Percentiles rank a stretch among this genome's conserved stretches.
These are phyloP conservation scores for Nymphalis urticae DNA, from an alignment of 2,888 invertebrate genomes.

Conservation along the genomic window DNA sequence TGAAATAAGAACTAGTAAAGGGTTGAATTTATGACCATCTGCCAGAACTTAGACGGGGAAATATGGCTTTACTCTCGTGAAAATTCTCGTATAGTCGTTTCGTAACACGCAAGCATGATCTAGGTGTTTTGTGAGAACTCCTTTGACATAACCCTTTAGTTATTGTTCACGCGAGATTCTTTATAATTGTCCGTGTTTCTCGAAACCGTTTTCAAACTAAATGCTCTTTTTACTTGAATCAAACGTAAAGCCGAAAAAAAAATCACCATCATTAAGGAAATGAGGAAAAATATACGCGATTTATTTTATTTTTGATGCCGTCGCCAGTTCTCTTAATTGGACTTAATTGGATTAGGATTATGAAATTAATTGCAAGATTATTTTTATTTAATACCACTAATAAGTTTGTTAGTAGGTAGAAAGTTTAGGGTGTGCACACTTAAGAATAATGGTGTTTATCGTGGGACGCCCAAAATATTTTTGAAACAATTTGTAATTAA, in stretches of 20 bases:
- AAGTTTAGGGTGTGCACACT: not conserved
- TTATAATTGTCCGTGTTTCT: not conserved
- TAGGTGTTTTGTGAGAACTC: conserved; percentile 15
- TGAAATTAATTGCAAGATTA: not conserved
- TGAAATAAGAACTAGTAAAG: conserved; percentile 65
- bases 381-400: not conserved
- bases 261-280: conserved; percentile 9
- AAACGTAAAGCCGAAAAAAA: not conserved
- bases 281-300: conserved; percentile 10
- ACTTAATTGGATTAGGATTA: conserved; percentile 10
- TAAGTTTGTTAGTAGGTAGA: not conserved
- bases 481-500: too few relatives aligned
- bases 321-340: conserved; percentile 8
- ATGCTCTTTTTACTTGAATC: not conserved
- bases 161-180: not conserved
- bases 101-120: conserved; percentile 17
- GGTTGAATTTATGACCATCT: conserved; percentile 58
- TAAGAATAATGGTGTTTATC: too few relatives aligned
- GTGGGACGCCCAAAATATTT: too few relatives aligned
- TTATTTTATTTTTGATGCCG: conserved; percentile 4
- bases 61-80: conserved; percentile 44
- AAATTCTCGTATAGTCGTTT: conserved; percentile 20
- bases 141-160: not conserved
- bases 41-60: conserved; percentile 51
- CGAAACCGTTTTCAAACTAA: not conserved